phyloP scores from a whole-genome alignment of 2,888 invertebrate species.

The Cephus runcator region DNA sequence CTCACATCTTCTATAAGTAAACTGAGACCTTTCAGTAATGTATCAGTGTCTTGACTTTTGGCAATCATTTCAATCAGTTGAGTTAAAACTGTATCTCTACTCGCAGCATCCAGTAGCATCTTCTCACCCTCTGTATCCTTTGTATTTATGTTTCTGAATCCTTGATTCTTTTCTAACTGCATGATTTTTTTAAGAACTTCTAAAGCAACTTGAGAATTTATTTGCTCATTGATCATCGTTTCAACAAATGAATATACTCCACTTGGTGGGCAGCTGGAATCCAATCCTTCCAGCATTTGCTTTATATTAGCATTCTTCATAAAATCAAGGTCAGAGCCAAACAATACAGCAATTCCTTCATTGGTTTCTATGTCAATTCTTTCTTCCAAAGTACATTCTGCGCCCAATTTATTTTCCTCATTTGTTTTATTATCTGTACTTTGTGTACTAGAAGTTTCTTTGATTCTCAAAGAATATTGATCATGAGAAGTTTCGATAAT shows the following conservation, averaged over 20 bases:
- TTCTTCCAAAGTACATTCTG: neutral
- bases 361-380: constrained; percentile 46
- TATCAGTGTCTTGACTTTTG: constrained; percentile 57
- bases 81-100: constrained; percentile 59
- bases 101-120: constrained; percentile 18
- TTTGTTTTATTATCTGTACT: constrained; percentile 4
- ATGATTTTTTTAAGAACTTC: constrained; percentile 65
- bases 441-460: neutral
- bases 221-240: constrained; percentile 64
- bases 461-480: neutral
- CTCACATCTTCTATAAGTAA: constrained; percentile 59
- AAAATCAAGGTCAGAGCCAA: constrained; percentile 36
- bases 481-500: constrained; percentile 2
- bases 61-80: constrained; percentile 67
- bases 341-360: constrained; percentile 48
- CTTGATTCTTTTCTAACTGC: constrained; percentile 61
- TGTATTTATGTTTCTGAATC: constrained; percentile 16
- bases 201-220: constrained; percentile 65
- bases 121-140: constrained; percentile 18
- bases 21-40: constrained; percentile 63
- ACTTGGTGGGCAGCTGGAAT: constrained; percentile 51
- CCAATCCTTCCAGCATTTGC: constrained; percentile 53
- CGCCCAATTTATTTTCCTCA: constrained; percentile 1
- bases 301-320: constrained; percentile 42
- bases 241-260: constrained; percentile 64